These are phyloP conservation scores for Camponotus pennsylvanicus DNA, from an alignment of 1,140 invertebrate species.

Conservation along the genomic window DNA sequence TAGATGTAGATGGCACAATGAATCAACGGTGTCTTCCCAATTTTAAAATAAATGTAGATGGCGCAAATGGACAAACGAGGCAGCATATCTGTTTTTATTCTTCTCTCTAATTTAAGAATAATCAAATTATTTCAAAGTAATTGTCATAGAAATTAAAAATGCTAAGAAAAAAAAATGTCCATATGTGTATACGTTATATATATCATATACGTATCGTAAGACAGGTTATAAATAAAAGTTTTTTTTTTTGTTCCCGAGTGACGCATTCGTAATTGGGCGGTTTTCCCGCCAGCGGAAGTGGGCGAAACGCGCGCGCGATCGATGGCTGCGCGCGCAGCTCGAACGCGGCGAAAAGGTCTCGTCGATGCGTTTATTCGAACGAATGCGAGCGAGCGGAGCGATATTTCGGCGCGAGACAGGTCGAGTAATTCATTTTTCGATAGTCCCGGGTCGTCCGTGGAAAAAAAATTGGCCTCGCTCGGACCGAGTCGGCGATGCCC, in stretches of 20 bases:
- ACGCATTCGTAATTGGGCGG: conserved; percentile 48
- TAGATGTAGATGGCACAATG: too few species aligned
- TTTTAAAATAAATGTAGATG: too few species aligned
- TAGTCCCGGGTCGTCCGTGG: not conserved
- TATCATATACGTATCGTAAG: too few species aligned
- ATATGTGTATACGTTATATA: too few species aligned
- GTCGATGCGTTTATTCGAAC: not conserved
- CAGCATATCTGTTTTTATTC: too few species aligned
- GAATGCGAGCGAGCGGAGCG: not conserved
- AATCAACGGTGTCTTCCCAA: too few species aligned
- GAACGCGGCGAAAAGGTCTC: conserved; percentile 27
- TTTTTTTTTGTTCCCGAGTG: not conserved
- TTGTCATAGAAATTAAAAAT: too few species aligned
- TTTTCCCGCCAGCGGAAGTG: conserved; percentile 56
- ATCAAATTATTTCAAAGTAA: too few species aligned
- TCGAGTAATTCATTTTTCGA: conserved; percentile 29
- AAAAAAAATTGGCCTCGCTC: conserved; percentile 17
- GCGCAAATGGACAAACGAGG: too few species aligned
- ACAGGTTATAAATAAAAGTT: too few species aligned
- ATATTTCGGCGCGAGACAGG: conserved; percentile 37
- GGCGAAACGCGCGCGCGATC: conserved; percentile 62
- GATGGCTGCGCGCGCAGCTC: conserved; percentile 74
- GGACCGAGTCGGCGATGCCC: conserved; percentile 6
- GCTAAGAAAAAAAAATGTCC: too few species aligned
- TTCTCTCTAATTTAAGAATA: too few species aligned